These are phyloP conservation scores for Channa argus DNA, from an alignment of 2,113 vertebrate species.

Conservation along the genomic window DNA sequence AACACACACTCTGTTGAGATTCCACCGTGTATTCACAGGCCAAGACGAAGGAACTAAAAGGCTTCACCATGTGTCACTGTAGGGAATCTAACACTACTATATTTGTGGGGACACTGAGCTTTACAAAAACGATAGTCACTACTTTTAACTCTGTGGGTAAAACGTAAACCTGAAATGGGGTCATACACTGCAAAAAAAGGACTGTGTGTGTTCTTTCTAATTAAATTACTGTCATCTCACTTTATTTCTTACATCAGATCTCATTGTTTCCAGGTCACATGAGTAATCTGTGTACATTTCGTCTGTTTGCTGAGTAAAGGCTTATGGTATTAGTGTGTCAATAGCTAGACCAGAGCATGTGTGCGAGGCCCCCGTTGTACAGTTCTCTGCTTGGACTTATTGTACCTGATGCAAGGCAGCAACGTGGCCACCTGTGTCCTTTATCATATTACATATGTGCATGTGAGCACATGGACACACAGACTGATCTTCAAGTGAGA, in stretches of 20 bases:
- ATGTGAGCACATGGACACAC: slow-evolving; percentile 19
- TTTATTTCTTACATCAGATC: slow-evolving; percentile 1
- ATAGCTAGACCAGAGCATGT: slow-evolving; percentile 20
- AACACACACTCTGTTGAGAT: slow-evolving; percentile 71
- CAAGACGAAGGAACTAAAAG: slow-evolving; percentile 38
- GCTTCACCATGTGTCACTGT: slow-evolving; percentile 51
- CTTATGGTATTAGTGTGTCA: slow-evolving; percentile 46
- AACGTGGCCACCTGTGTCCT: slow-evolving; percentile 46
- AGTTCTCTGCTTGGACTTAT: background rate
- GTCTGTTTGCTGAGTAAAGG: slow-evolving; percentile 60
- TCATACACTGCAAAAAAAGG: background rate
- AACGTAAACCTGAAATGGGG: background rate
- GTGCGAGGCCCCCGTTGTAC: slow-evolving; percentile 3
- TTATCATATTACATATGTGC: slow-evolving; percentile 51
- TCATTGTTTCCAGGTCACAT: slow-evolving; percentile 34
- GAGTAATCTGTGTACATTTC: slow-evolving; percentile 25
- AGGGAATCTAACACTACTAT: slow-evolving; percentile 10
- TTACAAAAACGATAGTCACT: background rate
- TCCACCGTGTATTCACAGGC: slow-evolving; percentile 27
- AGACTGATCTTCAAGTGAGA: slow-evolving; percentile 27
- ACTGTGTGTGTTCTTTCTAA: background rate
- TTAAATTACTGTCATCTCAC: background rate
- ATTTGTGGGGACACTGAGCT: background rate
- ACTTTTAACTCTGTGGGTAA: background rate
- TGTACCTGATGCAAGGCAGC: slow-evolving; percentile 33